phyloP scores from a whole-genome alignment of 2,797 vertebrate genomes.

The Leptoclinus maculatus region DNA sequence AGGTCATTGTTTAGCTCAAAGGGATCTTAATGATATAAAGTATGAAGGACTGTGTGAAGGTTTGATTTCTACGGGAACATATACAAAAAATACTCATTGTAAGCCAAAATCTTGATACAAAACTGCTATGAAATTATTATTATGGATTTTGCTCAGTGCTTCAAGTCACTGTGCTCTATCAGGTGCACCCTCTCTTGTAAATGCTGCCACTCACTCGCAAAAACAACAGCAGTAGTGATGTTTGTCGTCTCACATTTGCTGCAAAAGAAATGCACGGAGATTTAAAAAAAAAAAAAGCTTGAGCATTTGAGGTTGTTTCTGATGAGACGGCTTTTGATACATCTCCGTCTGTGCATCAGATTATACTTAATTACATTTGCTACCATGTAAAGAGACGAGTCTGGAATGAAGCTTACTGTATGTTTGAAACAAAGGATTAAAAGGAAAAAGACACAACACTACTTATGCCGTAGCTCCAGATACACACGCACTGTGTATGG shows the following conservation, averaged over 20 bases:
- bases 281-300: not conserved
- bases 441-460: not conserved
- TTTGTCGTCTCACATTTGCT: not conserved
- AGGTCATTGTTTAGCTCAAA: not conserved
- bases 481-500: not conserved
- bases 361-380: conserved; percentile 39
- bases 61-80: not conserved
- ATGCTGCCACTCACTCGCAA: conserved; percentile 8
- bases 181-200: conserved; percentile 17
- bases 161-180: not conserved
- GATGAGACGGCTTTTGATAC: conserved; percentile 17
- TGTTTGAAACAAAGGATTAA: conserved; percentile 54
- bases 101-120: not conserved
- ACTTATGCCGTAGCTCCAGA: not conserved
- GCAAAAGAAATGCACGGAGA: conserved; percentile 29
- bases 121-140: conserved; percentile 34
- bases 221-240: conserved; percentile 10
- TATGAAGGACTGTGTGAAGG: not conserved
- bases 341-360: conserved; percentile 41
- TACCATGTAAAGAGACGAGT: conserved; percentile 38
- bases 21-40: not conserved
- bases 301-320: conserved; percentile 23
- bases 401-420: conserved; percentile 36
- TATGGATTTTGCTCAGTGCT: conserved; percentile 43
- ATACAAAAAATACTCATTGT: not conserved